phyloP scores from a whole-genome alignment of 2,888 invertebrate species.

The Melinaea menophilus region DNA sequence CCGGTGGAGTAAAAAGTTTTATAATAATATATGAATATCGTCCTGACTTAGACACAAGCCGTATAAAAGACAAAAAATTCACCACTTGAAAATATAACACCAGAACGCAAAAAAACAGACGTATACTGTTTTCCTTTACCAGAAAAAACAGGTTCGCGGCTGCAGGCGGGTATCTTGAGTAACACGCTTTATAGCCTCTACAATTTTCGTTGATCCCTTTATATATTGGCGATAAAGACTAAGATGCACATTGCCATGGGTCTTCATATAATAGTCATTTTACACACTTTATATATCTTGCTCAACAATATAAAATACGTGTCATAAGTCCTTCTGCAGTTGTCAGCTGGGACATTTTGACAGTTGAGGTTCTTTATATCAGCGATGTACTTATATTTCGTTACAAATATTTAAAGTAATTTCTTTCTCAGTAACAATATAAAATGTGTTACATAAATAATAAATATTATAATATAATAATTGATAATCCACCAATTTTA shows the following conservation, averaged over 20 bases:
- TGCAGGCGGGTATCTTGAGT: constrained; percentile 49
- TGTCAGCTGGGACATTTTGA: constrained; percentile 41
- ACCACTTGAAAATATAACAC: constrained; percentile 38
- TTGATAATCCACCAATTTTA: too few relatives aligned
- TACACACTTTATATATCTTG: constrained; percentile 45
- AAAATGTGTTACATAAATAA: too few relatives aligned
- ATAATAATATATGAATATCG: too few relatives aligned
- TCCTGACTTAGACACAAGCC: background rate
- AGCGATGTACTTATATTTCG: too few relatives aligned
- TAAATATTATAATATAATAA: too few relatives aligned
- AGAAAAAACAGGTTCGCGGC: constrained; percentile 57
- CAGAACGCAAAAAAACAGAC: constrained; percentile 39
- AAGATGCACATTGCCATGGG: constrained; percentile 21
- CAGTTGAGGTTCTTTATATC: too few relatives aligned
- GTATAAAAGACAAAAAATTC: constrained; percentile 14
- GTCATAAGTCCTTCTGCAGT: constrained; percentile 55
- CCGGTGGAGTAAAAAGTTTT: too few relatives aligned
- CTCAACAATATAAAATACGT: constrained; percentile 54
- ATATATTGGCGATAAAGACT: constrained; percentile 14
- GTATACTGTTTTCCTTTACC: constrained; percentile 55
- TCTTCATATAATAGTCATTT: constrained; percentile 52
- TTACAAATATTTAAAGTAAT: too few relatives aligned
- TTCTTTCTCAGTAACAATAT: too few relatives aligned
- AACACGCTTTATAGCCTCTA: constrained; percentile 29
- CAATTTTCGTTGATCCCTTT: constrained; percentile 44